A percentile compares a stretch with the other conserved stretches of the same genome.
These are phyloP conservation scores for Abrostola tripartita DNA, from an alignment of 2,888 invertebrate species.

Conservation along the genomic window DNA sequence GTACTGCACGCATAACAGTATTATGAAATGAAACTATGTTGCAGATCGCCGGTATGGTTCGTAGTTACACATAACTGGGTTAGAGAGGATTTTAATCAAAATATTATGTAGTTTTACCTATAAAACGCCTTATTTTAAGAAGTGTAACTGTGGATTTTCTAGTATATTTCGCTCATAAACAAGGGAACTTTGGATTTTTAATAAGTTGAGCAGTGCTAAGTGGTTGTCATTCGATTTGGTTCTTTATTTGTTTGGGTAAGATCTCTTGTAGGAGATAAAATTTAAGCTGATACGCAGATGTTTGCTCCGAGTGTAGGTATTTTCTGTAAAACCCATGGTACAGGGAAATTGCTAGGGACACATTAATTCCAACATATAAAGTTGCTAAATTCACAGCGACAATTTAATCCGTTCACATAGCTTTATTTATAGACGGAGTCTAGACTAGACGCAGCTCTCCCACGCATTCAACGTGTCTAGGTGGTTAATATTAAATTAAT, in stretches of 20 bases:
- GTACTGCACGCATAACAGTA: neutral
- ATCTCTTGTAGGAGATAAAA: no score
- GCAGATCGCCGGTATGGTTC: no score
- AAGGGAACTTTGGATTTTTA: no score
- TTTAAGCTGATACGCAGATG: neutral
- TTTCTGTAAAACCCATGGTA: neutral
- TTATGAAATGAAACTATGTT: neutral
- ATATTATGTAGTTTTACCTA: no score
- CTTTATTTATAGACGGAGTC: constrained; percentile 20
- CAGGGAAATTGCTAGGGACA: neutral
- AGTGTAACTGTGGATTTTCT: no score
- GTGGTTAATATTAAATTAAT: constrained; percentile 15
- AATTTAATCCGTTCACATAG: constrained; percentile 20
- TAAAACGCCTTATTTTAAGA: no score
- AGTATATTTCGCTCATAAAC: no score
- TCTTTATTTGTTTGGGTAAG: no score
- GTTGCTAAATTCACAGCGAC: neutral
- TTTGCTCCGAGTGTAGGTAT: neutral
- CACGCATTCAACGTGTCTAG: constrained; percentile 33
- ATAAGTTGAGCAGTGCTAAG: no score
- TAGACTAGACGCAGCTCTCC: constrained; percentile 41
- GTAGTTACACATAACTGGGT: no score
- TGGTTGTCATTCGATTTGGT: no score
- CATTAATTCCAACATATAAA: neutral
- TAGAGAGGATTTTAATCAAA: no score